A percentile compares a stretch with the other conserved stretches of the same genome.
These are phyloP conservation scores for Argopecten irradians DNA, from an alignment of 1,140 invertebrate species.

Conservation along the genomic window DNA sequence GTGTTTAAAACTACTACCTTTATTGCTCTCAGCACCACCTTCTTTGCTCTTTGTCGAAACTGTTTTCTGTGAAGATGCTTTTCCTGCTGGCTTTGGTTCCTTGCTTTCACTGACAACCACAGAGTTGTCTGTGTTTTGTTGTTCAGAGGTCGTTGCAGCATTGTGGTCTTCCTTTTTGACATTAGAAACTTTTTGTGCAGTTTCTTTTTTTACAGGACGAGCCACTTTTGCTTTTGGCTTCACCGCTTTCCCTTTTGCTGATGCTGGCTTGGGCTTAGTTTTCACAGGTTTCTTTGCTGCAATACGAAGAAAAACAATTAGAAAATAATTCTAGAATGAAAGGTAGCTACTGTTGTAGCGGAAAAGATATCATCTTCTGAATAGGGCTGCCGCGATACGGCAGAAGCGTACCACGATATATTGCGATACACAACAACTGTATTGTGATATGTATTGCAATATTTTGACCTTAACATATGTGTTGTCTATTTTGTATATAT, in stretches of 20 bases:
- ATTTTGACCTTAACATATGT: too few relatives aligned
- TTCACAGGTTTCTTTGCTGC: not conserved
- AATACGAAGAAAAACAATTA: not conserved
- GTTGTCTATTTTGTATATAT: too few relatives aligned
- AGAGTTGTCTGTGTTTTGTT: not conserved
- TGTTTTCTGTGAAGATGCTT: not conserved
- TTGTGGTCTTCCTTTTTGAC: not conserved
- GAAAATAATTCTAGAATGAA: not conserved
- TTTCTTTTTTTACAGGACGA: slow-evolving; percentile 7
- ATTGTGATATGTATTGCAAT: too few relatives aligned
- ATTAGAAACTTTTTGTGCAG: not conserved
- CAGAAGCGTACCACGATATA: too few relatives aligned
- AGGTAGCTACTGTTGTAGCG: too few relatives aligned
- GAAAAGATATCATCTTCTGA: too few relatives aligned
- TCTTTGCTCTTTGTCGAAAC: not conserved
- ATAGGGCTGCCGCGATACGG: too few relatives aligned
- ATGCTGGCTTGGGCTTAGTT: slow-evolving; percentile 48
- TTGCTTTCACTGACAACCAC: not conserved
- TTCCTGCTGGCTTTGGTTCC: not conserved
- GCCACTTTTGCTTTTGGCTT: slow-evolving; percentile 39
- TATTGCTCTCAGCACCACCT: not conserved
- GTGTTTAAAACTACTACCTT: too few relatives aligned
- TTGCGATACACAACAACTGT: too few relatives aligned
- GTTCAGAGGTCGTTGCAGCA: not conserved
- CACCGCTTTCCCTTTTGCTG: slow-evolving; percentile 55